Percentiles rank a stretch among this genome's conserved stretches.
phyloP scores from a whole-genome alignment of 2,888 invertebrate genomes.

The Drosophila meridiana region DNA sequence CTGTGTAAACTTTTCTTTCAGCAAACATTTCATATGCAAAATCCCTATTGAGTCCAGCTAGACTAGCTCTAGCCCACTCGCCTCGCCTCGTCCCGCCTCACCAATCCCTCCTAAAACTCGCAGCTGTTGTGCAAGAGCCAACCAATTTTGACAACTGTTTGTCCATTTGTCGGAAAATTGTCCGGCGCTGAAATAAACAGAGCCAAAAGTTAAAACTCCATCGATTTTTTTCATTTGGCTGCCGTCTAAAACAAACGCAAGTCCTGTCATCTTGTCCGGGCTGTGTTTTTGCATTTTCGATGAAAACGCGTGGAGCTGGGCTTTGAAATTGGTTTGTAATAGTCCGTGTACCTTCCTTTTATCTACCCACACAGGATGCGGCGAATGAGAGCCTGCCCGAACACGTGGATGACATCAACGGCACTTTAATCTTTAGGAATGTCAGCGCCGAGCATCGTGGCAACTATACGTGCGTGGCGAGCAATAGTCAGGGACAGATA shows the following conservation, averaged over 20 bases:
- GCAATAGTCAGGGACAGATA: conserved; percentile 91
- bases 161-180: conserved; percentile 67
- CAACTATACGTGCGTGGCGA: conserved; percentile 93
- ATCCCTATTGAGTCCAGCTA: conserved; percentile 53
- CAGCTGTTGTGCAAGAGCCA: conserved; percentile 64
- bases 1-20: conserved; percentile 61
- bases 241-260: conserved; percentile 52
- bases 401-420: conserved; percentile 93
- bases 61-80: conserved; percentile 29
- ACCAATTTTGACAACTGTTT: conserved; percentile 79
- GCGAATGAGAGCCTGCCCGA: conserved; percentile 88
- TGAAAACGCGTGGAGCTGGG: conserved; percentile 60
- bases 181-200: background rate
- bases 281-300: conserved; percentile 55
- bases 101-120: conserved; percentile 28
- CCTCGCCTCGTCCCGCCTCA: background rate
- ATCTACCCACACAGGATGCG: conserved; percentile 84
- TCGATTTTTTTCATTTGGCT: conserved; percentile 48
- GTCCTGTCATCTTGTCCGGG: background rate
- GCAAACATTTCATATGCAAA: conserved; percentile 72
- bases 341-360: conserved; percentile 36
- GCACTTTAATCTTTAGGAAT: conserved; percentile 92
- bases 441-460: conserved; percentile 92
- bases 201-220: conserved; percentile 21
- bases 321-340: conserved; percentile 66